Base-by-base conservation (phyloP, 2,888 invertebrate genomes). In the Rhopalosiphum nymphaeae region DNA sequence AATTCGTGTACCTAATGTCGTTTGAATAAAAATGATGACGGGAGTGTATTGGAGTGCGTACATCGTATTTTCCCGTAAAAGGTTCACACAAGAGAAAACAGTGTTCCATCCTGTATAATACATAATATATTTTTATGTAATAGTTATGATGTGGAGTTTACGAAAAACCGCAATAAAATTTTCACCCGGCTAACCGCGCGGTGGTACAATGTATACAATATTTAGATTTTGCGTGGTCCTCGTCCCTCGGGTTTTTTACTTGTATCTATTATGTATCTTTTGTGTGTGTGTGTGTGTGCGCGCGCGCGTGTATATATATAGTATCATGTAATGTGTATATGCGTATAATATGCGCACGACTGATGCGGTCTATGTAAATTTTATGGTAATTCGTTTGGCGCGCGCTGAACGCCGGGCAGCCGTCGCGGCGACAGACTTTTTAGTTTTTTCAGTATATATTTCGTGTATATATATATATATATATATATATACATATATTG, bases 321-420 rank as follows among this genome's bases (percentile, higher is more conserved):
- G 36, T 89, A 89, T 1, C 42, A 56, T 56, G 56, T 49, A 49
- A 89, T 78, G 89, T 25, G n/a, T 49, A 53, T 88, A 10, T 89
- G 53, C 25, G 88, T 88, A 53, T 89, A 89, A 46, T 46, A 87
- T 42, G 53, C 89, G n/a, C 49, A 89, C 57, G 29, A 57, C 89
- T 87, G 87, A 87, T 49, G 89, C 44, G 57, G 89, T 89, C 89
- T 89, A 89, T 89, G 89, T 90, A 90, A 61, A 90, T 90, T 61
- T 57, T 61, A 90, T 90, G 61, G 89, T 90, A 90, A 90, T 90
- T 90, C 61, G 89, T 90, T 29, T 46, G 61, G 78, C 53, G 42
- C 53, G 42, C 53, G 42, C 56, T n/a, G n/a, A 46, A 46, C 86
- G 26, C 29, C 29, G 86, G 46, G 78, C 85, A 44, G 25, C 85